Evolutionary conservation across 2,888 invertebrate genomes (phyloP).

Genomic region (Mesochorus sp.): DNA sequence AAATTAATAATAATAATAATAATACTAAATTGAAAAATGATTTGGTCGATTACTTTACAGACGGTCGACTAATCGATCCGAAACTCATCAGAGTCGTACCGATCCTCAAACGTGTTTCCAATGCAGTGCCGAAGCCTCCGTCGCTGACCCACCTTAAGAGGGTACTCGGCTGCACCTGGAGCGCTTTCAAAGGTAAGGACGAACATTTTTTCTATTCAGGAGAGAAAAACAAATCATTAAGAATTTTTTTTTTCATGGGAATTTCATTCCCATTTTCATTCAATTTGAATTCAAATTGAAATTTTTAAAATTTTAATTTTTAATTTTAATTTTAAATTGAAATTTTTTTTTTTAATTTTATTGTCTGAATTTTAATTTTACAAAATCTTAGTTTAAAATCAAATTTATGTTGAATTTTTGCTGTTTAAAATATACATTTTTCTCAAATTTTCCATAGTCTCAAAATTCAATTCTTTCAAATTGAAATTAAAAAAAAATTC

Average conservation of each 20-base stretch:
- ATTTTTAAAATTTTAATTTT: too few relatives aligned
- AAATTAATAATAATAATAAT: not conserved
- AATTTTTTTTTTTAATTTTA: too few relatives aligned
- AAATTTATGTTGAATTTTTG: too few relatives aligned
- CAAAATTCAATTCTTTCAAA: too few relatives aligned
- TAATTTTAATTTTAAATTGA: too few relatives aligned
- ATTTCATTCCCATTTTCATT: too few relatives aligned
- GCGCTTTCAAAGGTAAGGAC: slow-evolving; percentile 79
- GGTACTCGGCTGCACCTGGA: slow-evolving; percentile 79
- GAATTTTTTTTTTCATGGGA: not conserved
- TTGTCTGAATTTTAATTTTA: too few relatives aligned
- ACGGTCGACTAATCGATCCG: slow-evolving; percentile 78
- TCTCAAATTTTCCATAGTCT: slow-evolving; percentile 12
- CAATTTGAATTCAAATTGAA: too few relatives aligned
- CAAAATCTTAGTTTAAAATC: too few relatives aligned
- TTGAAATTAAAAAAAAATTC: too few relatives aligned
- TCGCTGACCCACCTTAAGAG: slow-evolving; percentile 73
- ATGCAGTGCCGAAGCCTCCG: slow-evolving; percentile 77
- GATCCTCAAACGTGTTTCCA: slow-evolving; percentile 73
- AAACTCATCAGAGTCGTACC: slow-evolving; percentile 78
- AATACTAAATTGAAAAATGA: slow-evolving; percentile 10
- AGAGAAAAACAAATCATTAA: too few relatives aligned
- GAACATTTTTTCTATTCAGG: slow-evolving; percentile 12
- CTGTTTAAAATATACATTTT: slow-evolving; percentile 10
- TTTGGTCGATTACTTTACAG: slow-evolving; percentile 64